Percentiles rank a stretch among this genome's conserved stretches.
phyloP scores from a whole-genome alignment of 2,888 invertebrate species.

The Hydraecia micacea region DNA sequence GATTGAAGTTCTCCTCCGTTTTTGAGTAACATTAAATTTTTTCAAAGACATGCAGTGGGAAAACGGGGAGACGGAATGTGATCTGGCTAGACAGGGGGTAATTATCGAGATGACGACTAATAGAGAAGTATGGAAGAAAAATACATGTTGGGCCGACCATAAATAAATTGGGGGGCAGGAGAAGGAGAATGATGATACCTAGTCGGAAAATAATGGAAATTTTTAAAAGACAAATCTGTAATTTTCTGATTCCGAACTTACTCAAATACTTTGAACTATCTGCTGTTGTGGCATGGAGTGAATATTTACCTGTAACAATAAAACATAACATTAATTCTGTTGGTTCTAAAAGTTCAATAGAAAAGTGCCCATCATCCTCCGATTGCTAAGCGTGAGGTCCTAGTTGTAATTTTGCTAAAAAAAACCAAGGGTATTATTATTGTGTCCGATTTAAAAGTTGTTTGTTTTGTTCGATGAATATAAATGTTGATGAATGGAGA shows the following conservation, averaged over 20 bases:
- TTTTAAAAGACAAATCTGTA: not conserved
- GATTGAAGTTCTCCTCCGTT: not conserved
- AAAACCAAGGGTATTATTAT: too few relatives aligned
- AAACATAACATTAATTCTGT: slow-evolving; percentile 5
- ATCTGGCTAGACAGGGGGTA: not conserved
- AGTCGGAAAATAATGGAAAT: not conserved
- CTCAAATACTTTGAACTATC: slow-evolving; percentile 1
- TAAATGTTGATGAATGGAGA: too few relatives aligned
- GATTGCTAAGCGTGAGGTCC: too few relatives aligned
- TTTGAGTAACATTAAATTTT: not conserved
- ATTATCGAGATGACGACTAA: not conserved
- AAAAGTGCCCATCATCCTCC: too few relatives aligned
- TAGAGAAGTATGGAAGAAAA: not conserved
- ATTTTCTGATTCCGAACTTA: not conserved
- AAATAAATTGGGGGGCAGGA: not conserved
- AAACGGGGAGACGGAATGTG: too few relatives aligned
- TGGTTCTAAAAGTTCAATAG: too few relatives aligned
- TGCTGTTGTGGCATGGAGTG: not conserved
- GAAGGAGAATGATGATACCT: too few relatives aligned
- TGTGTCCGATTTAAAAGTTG: too few relatives aligned
- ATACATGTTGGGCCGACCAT: too few relatives aligned
- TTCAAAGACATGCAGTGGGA: not conserved
- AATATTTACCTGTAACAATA: slow-evolving; percentile 53
- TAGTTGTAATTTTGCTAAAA: too few relatives aligned
- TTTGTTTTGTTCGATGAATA: too few relatives aligned